These are phyloP conservation scores for Desmodus rotundus DNA, from an alignment of 2,113 vertebrate species.

Conservation along the genomic window DNA sequence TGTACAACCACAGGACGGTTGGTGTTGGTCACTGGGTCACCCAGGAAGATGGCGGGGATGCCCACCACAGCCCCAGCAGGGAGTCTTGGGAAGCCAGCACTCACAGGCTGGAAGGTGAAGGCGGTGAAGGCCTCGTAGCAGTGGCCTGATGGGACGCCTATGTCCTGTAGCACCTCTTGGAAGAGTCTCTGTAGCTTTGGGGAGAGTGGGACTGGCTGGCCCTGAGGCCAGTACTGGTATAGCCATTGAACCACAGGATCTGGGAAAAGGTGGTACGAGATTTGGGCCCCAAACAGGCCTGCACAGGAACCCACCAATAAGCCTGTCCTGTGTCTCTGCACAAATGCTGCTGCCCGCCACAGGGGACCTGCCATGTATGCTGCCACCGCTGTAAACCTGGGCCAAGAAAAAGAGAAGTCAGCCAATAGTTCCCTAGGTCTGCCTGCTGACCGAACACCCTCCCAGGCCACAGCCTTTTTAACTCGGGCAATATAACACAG, in stretches of 20 bases:
- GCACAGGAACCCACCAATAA: conserved; percentile 85
- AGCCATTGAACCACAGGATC: conserved; percentile 83
- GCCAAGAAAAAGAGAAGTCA: conserved; percentile 69
- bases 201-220: conserved; percentile 76
- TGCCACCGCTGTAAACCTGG: conserved; percentile 47
- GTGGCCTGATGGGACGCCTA: conserved; percentile 52
- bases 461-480: background rate
- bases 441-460: background rate
- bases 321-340: conserved; percentile 86
- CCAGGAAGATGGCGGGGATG: conserved; percentile 90
- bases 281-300: conserved; percentile 86
- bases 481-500: background rate
- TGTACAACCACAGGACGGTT: conserved; percentile 81
- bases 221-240: conserved; percentile 90
- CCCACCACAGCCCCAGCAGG: conserved; percentile 87
- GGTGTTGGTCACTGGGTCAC: conserved; percentile 78
- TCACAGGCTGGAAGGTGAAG: conserved; percentile 91
- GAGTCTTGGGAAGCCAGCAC: conserved; percentile 90
- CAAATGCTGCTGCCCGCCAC: conserved; percentile 77
- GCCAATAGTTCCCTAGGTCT: background rate
- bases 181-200: conserved; percentile 77
- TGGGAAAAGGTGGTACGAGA: conserved; percentile 88
- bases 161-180: conserved; percentile 86
- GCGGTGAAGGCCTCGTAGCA: conserved; percentile 86
- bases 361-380: conserved; percentile 83